Evolutionary conservation across 2,113 vertebrate genomes (phyloP).

Genomic region (Fregetta grallaria): DNA sequence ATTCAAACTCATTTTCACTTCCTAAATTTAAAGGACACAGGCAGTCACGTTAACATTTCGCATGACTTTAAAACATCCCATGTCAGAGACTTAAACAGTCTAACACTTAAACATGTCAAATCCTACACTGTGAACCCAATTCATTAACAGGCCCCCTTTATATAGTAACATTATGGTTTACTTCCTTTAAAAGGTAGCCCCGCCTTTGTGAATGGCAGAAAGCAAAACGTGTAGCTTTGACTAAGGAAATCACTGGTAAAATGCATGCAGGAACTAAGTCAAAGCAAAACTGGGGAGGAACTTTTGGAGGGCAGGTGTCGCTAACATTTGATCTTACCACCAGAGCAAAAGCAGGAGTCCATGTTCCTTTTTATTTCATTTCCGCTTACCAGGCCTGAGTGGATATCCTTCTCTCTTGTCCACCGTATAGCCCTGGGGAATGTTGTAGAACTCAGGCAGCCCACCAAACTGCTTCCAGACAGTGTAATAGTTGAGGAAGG

Average conservation of each 20-base stretch:
- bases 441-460: slow-evolving; percentile 97
- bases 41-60: not conserved
- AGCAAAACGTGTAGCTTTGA: not conserved
- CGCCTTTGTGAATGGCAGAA: not conserved
- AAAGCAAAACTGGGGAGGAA: not conserved
- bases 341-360: not conserved
- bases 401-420: slow-evolving; percentile 98
- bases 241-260: not conserved
- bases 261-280: not conserved
- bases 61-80: not conserved
- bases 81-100: not conserved
- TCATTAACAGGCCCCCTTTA: not conserved
- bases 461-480: slow-evolving; percentile 98
- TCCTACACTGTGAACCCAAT: not conserved
- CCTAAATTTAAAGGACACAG: not conserved
- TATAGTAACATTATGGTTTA: not conserved
- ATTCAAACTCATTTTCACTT: not conserved
- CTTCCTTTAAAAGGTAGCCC: not conserved
- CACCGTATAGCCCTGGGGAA: slow-evolving; percentile 95
- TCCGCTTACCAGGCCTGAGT: slow-evolving; percentile 85
- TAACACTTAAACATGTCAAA: not conserved
- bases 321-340: not conserved
- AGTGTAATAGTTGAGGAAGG: slow-evolving; percentile 96
- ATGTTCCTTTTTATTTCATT: not conserved
- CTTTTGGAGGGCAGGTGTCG: not conserved